Evolutionary conservation across 2,113 vertebrate genomes (phyloP).

Genomic region (Andinoacara biseriatus): DNA sequence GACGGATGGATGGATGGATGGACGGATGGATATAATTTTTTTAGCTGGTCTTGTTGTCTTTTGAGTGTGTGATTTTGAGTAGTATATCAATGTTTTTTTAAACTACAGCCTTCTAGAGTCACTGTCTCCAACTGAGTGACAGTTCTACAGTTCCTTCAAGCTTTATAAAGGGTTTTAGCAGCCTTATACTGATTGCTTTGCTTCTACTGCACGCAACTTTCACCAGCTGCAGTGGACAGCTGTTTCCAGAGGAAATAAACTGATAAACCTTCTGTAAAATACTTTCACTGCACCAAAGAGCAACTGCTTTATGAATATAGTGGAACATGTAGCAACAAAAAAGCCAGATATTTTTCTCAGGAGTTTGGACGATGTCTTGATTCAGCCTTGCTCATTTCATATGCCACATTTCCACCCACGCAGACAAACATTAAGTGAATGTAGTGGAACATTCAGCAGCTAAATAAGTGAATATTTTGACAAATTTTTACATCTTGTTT

Average conservation of each 20-base stretch:
- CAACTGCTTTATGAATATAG: rapidly evolving
- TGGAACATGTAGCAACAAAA: neutral
- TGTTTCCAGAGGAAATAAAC: neutral
- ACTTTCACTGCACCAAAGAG: neutral
- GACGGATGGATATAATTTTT: too few species aligned
- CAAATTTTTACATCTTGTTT: neutral
- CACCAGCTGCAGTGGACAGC: neutral
- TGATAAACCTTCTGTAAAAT: neutral
- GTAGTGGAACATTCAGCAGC: neutral
- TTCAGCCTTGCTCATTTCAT: neutral
- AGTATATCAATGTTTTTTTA: neutral
- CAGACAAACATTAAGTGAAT: neutral
- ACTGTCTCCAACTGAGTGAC: neutral
- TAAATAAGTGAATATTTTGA: too few species aligned
- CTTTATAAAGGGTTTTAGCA: neutral
- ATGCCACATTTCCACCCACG: neutral
- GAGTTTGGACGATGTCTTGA: neutral
- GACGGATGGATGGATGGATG: too few species aligned
- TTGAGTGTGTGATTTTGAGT: neutral
- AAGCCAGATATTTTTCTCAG: rapidly evolving
- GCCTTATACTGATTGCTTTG: neutral
- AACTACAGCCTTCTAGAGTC: neutral
- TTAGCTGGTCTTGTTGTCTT: neutral
- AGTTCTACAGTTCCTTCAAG: neutral
- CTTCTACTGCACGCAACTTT: neutral